Conservation (phyloP, 2,113 vertebrate genomes). For the Otolemur garnettii region DNA sequence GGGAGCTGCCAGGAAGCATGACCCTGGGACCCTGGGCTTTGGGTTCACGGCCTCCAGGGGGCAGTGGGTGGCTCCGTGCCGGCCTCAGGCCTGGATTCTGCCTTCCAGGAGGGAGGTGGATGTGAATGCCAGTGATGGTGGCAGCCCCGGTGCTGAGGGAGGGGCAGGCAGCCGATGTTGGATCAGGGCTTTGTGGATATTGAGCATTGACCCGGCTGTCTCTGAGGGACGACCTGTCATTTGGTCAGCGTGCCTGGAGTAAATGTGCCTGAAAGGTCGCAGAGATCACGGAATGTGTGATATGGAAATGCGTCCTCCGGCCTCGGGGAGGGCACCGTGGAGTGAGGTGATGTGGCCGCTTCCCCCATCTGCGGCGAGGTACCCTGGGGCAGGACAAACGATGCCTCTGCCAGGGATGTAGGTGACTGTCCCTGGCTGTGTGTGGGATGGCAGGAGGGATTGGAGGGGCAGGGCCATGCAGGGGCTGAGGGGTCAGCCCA, state of each 20-base stretch:
- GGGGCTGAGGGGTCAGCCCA: too few species aligned
- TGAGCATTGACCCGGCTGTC: constrained; percentile 82
- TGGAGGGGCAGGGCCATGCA: not conserved
- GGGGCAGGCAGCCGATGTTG: constrained; percentile 20
- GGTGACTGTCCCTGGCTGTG: not conserved
- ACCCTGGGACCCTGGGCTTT: constrained; percentile 27
- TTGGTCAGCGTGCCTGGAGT: constrained; percentile 87
- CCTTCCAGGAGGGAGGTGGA: not conserved
- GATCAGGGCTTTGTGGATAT: constrained; percentile 83
- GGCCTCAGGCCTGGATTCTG: not conserved
- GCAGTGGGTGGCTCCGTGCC: accelerated
- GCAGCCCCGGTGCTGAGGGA: not conserved
- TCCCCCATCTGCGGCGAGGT: constrained; percentile 80
- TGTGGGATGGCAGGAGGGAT: not conserved
- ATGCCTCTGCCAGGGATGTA: not conserved
- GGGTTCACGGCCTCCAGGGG: not conserved
- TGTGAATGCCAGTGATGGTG: not conserved
- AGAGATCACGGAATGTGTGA: constrained; percentile 86
- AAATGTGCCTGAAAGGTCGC: constrained; percentile 90
- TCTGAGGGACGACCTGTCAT: constrained; percentile 83
- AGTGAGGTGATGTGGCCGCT: constrained; percentile 73
- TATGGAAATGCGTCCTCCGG: constrained; percentile 86
- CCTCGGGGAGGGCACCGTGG: constrained; percentile 77
- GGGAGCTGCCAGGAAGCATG: not conserved
- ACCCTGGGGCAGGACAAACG: constrained; percentile 39